Base-by-base conservation (phyloP, 2,888 invertebrate species). In the Empis livida region DNA sequence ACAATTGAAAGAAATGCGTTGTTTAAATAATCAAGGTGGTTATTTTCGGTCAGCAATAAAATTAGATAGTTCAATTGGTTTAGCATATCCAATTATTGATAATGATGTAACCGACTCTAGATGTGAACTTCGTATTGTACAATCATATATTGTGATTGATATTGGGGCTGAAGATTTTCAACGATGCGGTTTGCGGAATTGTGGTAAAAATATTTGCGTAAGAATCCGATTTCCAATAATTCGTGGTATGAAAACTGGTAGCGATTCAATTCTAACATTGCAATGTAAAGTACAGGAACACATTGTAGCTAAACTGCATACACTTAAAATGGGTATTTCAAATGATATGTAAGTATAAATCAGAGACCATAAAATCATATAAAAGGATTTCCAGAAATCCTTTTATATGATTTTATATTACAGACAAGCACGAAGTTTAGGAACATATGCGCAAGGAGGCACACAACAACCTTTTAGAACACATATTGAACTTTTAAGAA, bases 231-330 rank as follows among this genome's bases (percentile, higher is more conserved):
- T 78, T 59, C 76, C 78, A 0, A 65, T 71, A 1, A 71, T 78
- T 10, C 56, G 67, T 20, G 76, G 75, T 6, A 61, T 78, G 50
- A 71, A 70, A 57, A 65, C 78, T 9, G 70, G 69, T 2, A 70
- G 71, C 27, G 78, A 78, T 57, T 59, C 66, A 1, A 64, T 72
- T 38, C 59, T 78, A 16, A 75, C 73, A 5, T 58, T 78, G 41
- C 73, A 75, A 54, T 78, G 78, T 56, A 71, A 70, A 49, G 67
- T 72, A 0, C 77, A 76, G 55, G 74, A 75, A 40, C 68, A 68
- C 41, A 67, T 74, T 14, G 73, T 70, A 2, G 67, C 73, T 10
- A 75, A 74, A 54, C 73, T 72, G 2, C 70, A 71, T 53, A 65
- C 66, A 3, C 57, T 71, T 15, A 68, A 70, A 60, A 60, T 65